These are phyloP conservation scores for Cremastinae sp. DNA, from an alignment of 2,888 invertebrate genomes.

Conservation along the genomic window DNA sequence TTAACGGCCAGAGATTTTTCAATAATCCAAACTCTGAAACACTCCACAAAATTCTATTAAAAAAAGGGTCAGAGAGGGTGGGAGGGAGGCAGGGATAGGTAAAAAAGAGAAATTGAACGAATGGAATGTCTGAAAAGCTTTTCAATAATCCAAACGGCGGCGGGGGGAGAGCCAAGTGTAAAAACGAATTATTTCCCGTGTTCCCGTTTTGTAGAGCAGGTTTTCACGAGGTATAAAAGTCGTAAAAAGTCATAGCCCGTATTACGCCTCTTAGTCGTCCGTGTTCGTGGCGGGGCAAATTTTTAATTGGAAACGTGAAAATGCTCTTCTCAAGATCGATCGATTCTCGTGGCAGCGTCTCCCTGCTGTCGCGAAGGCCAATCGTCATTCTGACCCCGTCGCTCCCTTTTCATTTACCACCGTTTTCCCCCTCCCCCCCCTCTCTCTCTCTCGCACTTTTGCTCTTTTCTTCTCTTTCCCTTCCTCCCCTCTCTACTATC, in stretches of 20 bases:
- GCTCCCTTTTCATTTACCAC: constrained; percentile 17
- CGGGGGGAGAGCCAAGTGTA: neutral
- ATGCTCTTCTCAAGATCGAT: constrained; percentile 39
- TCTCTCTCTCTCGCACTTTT: neutral
- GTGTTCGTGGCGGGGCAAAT: constrained; percentile 12
- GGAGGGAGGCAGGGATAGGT: too few relatives aligned
- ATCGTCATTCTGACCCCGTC: constrained; percentile 26
- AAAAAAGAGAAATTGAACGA: too few relatives aligned
- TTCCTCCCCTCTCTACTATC: constrained; percentile 3
- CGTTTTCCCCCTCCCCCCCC: constrained; percentile 2
- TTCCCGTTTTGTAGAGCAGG: neutral
- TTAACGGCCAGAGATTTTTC: too few relatives aligned
- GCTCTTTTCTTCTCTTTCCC: neutral
- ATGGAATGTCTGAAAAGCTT: neutral
- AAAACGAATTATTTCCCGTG: neutral
- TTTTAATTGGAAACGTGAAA: constrained; percentile 53
- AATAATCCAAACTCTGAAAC: too few relatives aligned
- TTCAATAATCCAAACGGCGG: neutral
- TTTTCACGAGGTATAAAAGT: constrained; percentile 5
- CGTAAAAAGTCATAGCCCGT: constrained; percentile 7
- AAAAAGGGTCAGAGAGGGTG: too few relatives aligned
- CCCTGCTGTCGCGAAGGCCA: constrained; percentile 16
- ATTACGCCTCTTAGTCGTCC: neutral
- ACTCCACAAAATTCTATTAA: too few relatives aligned
- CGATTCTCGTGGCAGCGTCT: constrained; percentile 11